Conservation (phyloP, 2,797 vertebrate species). For the Melanotaenia nigrans region DNA sequence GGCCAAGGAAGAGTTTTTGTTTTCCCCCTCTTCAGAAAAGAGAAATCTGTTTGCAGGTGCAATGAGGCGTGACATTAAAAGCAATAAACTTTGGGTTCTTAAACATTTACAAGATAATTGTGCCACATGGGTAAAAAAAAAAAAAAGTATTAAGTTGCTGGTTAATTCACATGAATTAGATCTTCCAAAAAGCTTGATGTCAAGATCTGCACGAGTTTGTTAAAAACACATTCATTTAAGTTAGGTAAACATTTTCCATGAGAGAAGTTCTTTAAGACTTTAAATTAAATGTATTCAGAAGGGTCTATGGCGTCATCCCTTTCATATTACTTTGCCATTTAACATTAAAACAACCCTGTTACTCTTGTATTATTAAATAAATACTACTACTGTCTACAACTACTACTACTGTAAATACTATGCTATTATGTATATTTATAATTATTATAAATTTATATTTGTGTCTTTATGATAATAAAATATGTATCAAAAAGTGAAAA, state of each 20-base stretch:
- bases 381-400: too few relatives aligned
- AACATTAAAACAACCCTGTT: not conserved
- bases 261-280: too few relatives aligned
- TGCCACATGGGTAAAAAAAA: not conserved
- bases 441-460: not conserved
- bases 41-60: not conserved
- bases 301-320: not conserved
- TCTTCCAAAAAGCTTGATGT: too few relatives aligned
- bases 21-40: not conserved
- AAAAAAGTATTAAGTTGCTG: not conserved
- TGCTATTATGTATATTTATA: too few relatives aligned
- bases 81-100: not conserved
- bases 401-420: too few relatives aligned
- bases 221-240: too few relatives aligned
- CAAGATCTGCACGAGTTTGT: too few relatives aligned
- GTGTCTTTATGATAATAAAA: not conserved
- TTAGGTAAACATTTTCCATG: too few relatives aligned
- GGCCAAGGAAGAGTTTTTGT: not conserved
- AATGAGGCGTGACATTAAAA: not conserved
- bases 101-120: not conserved
- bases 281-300: not conserved
- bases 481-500: not conserved
- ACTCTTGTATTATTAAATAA: not conserved
- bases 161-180: not conserved
- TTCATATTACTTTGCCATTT: not conserved